These are phyloP conservation scores for Drosophila merina DNA, from an alignment of 2,888 invertebrate species.

Conservation along the genomic window DNA sequence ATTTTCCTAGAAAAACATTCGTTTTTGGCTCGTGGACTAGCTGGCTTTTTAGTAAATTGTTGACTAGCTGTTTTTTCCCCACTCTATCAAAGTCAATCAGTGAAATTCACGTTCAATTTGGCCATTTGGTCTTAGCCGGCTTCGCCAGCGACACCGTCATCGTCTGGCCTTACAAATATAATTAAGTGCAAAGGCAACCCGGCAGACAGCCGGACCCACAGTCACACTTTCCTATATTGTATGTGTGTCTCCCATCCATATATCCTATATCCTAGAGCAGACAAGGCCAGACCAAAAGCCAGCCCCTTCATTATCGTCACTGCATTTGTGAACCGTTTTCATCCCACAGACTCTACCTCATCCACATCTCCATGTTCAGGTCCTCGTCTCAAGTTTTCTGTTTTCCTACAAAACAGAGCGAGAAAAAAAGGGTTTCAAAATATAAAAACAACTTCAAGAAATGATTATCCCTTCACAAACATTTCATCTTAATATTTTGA, in stretches of 20 bases:
- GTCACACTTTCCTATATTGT: slow-evolving; percentile 8
- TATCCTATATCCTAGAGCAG: not conserved
- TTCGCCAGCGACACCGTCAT: slow-evolving; percentile 23
- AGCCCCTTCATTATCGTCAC: slow-evolving; percentile 42
- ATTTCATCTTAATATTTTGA: no score
- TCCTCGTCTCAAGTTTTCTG: slow-evolving; percentile 24
- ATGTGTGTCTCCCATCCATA: not conserved
- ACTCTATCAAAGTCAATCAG: slow-evolving; percentile 56
- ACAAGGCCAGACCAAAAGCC: slow-evolving; percentile 29
- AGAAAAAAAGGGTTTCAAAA: not conserved
- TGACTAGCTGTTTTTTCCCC: not conserved
- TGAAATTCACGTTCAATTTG: slow-evolving; percentile 74
- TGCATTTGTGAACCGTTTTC: slow-evolving; percentile 16
- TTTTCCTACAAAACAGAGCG: not conserved
- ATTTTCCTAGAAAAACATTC: no score
- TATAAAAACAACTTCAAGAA: no score
- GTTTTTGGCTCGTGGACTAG: no score
- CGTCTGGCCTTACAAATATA: slow-evolving; percentile 67
- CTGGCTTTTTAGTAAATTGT: not conserved
- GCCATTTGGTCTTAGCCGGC: slow-evolving; percentile 51
- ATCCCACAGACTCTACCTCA: not conserved
- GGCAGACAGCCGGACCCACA: slow-evolving; percentile 30
- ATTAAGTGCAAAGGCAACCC: slow-evolving; percentile 64
- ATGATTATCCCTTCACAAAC: no score
- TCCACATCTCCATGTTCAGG: not conserved